A percentile compares a stretch with the other conserved stretches of the same genome.
Evolutionary conservation across 2,797 vertebrate species (phyloP).

Genomic region (Rhinatrema bivittatum): DNA sequence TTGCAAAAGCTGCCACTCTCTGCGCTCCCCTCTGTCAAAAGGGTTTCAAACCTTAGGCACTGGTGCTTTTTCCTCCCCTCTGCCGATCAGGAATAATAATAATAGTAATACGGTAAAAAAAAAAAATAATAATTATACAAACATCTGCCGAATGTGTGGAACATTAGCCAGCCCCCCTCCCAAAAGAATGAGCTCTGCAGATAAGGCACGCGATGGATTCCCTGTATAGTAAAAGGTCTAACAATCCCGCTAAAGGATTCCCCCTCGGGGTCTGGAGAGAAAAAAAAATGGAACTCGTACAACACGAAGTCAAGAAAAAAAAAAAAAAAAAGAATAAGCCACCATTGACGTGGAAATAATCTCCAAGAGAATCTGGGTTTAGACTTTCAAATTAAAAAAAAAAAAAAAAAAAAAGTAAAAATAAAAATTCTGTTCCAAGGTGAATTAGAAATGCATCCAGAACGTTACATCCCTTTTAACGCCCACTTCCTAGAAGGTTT

Average conservation of each 20-base stretch:
- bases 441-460: conserved; percentile 11
- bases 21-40: too few species aligned
- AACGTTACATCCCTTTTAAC: conserved; percentile 39
- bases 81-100: too few species aligned
- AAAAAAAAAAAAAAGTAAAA: neutral
- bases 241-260: conserved; percentile 32
- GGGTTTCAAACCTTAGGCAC: too few species aligned
- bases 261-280: neutral
- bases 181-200: conserved; percentile 20
- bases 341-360: too few species aligned
- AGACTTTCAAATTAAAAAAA: too few species aligned
- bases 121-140: too few species aligned
- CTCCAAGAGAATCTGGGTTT: conserved; percentile 4
- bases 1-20: too few species aligned
- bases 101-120: too few species aligned
- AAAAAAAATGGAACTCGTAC: conserved; percentile 17
- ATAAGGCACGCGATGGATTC: conserved; percentile 26
- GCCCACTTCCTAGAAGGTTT: conserved; percentile 36
- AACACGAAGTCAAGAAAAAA: conserved; percentile 19
- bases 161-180: conserved; percentile 24
- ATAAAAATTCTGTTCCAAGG: neutral
- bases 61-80: conserved; percentile 10
- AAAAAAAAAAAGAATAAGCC: neutral
- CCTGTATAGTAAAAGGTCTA: conserved; percentile 43
- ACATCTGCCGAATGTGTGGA: too few species aligned